Evolutionary conservation across 2,888 invertebrate species (phyloP), one percentile per base, ranked within the genome.

Genomic region (Meloe dianella): DNA sequence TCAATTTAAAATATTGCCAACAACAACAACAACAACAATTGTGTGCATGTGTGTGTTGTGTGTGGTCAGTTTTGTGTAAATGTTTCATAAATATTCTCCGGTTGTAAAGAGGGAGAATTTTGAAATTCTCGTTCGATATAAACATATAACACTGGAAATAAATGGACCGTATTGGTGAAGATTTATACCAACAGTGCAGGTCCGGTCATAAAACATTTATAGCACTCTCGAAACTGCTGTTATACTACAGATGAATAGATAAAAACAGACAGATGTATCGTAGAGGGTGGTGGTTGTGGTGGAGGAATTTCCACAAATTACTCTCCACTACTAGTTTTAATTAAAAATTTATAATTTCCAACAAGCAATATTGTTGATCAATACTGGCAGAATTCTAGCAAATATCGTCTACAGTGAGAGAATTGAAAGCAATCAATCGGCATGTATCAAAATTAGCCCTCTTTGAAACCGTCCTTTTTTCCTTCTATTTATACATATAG

Each of bases 91-190:
- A n/a, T n/a, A n/a, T n/a, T n/a, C n/a, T n/a, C n/a, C n/a, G n/a
- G n/a, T n/a, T n/a, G n/a, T n/a, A n/a, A n/a, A n/a, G n/a, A n/a
- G n/a, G n/a, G 38, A 41, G 38, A 17, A 20, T 51, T 51, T 51
- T 24, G 12, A 22, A 51, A 24, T 51, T 30, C 41, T 32, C 3
- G 62, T 29, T 71, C 73, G 75, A 77, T 77, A 77, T 51, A 22
- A 70, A 77, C 78, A 77, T 77, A 78, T 78, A 78, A 79, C 77
- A 77, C 75, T 62, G 69, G 67, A 73, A 51, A 76, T 75, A 78
- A 79, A 78, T 77, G 79, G 75, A 78, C 77, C 78, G 76, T 77
- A 76, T 73, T 68, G 63, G 71, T 72, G 68, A 67, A 74, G 77
- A 77, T 79, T 79, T 77, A 77, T 74, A 70, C 71, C 65, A 69